These are phyloP conservation scores for Enteromius trimaculatus DNA, from an alignment of 2,797 vertebrate species.

Conservation along the genomic window DNA sequence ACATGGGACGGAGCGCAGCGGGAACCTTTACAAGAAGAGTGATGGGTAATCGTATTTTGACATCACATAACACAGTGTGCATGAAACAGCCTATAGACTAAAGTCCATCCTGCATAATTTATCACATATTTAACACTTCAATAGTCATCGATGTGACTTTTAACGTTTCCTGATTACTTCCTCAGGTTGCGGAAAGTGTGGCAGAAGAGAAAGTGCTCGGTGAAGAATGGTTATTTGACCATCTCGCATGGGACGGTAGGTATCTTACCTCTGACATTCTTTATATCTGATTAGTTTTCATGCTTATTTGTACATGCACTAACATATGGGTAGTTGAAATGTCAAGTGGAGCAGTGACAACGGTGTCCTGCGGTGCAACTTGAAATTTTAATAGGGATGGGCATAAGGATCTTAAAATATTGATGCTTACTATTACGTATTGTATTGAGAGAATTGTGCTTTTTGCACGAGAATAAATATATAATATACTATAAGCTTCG, in stretches of 20 bases:
- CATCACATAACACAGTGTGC: not conserved
- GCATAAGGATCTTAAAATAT: constrained; percentile 9
- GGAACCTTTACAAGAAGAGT: constrained; percentile 94
- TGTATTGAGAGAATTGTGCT: not conserved
- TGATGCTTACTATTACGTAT: not conserved
- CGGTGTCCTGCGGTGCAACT: not conserved
- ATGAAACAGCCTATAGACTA: not conserved
- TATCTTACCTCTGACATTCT: not conserved
- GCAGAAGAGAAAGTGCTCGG: constrained; percentile 98
- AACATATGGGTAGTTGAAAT: not conserved
- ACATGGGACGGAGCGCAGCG: constrained; percentile 92
- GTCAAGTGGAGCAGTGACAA: not conserved
- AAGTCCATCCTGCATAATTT: constrained; percentile 20
- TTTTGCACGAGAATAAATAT: not conserved
- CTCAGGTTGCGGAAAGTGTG: constrained; percentile 95
- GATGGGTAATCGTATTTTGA: constrained; percentile 84
- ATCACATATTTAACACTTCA: not conserved
- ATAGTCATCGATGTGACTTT: not conserved
- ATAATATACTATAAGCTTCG: not conserved
- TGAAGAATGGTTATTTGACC: constrained; percentile 98
- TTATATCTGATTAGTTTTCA: not conserved
- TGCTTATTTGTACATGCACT: not conserved
- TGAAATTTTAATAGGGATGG: not conserved
- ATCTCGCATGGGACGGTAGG: constrained; percentile 98
- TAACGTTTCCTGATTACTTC: constrained; percentile 44